A percentile compares a stretch with the other conserved stretches of the same genome.
phyloP scores from a whole-genome alignment of 1,140 invertebrate species.

The Coptotermes formosanus region DNA sequence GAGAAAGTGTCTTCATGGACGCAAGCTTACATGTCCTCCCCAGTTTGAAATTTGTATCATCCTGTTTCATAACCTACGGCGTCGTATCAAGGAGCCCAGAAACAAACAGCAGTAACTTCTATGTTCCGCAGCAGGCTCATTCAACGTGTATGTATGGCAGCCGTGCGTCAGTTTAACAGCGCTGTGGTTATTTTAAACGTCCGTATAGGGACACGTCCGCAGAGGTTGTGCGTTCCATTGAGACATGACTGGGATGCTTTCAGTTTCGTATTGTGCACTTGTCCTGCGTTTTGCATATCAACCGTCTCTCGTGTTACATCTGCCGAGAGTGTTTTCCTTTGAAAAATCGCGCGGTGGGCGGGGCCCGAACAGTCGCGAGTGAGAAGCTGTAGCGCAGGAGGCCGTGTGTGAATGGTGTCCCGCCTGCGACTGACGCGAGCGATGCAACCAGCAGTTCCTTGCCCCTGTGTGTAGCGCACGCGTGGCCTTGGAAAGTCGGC shows the following conservation, averaged over 20 bases:
- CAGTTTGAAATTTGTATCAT: too few species aligned
- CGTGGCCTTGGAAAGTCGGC: slow-evolving; percentile 15
- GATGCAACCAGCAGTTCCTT: slow-evolving; percentile 14
- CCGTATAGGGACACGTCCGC: not conserved
- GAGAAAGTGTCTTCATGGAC: too few species aligned
- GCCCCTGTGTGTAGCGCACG: slow-evolving; percentile 10
- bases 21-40: too few species aligned
- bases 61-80: too few species aligned
- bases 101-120: too few species aligned
- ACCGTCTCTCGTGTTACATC: not conserved
- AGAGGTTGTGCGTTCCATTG: not conserved
- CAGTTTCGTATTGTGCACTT: not conserved
- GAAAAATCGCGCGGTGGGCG: slow-evolving; percentile 11
- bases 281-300: not conserved
- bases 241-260: slow-evolving; percentile 2
- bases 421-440: slow-evolving; percentile 9
- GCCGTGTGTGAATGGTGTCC: slow-evolving; percentile 16
- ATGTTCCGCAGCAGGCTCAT: too few species aligned
- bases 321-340: not conserved
- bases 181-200: not conserved
- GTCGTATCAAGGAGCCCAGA: too few species aligned
- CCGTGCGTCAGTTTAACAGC: too few species aligned
- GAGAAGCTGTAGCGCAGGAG: not conserved
- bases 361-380: not conserved
- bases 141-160: too few species aligned